phyloP scores from a whole-genome alignment of 2,113 vertebrate species.

The Ariopsis seemanni region DNA sequence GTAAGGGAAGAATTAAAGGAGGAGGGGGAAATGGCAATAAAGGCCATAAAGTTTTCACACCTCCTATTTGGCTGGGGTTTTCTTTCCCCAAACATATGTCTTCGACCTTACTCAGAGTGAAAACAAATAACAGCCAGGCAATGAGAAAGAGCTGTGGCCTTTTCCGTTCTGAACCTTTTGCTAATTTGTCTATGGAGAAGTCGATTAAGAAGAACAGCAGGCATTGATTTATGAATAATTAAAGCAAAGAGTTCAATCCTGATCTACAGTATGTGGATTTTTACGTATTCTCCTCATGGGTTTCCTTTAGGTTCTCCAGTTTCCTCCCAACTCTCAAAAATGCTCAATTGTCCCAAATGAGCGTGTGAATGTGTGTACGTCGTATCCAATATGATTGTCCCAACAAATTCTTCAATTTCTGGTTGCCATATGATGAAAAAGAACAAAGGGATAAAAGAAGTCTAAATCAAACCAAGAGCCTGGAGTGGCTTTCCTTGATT shows the following conservation, averaged over 20 bases:
- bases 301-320: not conserved
- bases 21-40: not conserved
- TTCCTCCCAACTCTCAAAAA: not conserved
- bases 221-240: not conserved
- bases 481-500: not conserved
- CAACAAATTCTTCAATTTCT: not conserved
- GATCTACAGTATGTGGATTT: not conserved
- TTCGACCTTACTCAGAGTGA: not conserved
- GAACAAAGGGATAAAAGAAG: not conserved
- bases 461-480: not conserved
- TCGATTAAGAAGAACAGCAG: not conserved
- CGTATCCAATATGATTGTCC: not conserved
- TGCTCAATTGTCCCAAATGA: not conserved
- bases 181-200: not conserved
- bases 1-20: slow-evolving; percentile 22
- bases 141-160: slow-evolving; percentile 63
- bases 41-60: not conserved
- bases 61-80: not conserved
- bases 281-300: not conserved
- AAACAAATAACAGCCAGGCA: slow-evolving; percentile 61
- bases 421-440: not conserved
- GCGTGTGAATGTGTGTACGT: not conserved
- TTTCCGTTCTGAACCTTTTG: slow-evolving; percentile 41
- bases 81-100: not conserved
- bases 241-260: not conserved